Percentiles rank a stretch among this genome's conserved stretches.
Evolutionary conservation across 2,888 invertebrate species (phyloP).

Genomic region (Caenorhabditis sp.): DNA sequence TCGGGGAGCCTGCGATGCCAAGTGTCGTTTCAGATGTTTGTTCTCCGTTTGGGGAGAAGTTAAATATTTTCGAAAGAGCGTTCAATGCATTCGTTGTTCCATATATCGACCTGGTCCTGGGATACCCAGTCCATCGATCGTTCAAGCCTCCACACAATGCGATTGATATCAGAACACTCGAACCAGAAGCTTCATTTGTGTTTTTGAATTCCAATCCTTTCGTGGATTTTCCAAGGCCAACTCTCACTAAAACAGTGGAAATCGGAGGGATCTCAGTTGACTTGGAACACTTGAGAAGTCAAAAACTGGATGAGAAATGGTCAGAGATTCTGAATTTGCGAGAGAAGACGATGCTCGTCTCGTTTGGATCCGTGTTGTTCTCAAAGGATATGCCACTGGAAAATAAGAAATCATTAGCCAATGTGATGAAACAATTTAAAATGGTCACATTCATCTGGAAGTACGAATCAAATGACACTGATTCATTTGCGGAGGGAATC

Average conservation of each 20-base stretch:
- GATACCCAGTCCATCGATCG: constrained; percentile 18
- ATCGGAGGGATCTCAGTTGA: constrained; percentile 52
- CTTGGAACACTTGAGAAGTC: constrained; percentile 12
- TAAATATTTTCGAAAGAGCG: constrained; percentile 23
- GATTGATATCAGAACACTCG: constrained; percentile 23
- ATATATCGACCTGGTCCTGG: not conserved
- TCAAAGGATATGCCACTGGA: constrained; percentile 48
- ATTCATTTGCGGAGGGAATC: constrained; percentile 46
- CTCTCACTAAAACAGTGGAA: constrained; percentile 50
- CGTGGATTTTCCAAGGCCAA: constrained; percentile 66
- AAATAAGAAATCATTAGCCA: constrained; percentile 47
- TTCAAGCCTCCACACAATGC: constrained; percentile 17
- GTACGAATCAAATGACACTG: constrained; percentile 65
- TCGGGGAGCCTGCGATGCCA: constrained; percentile 49
- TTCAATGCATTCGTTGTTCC: constrained; percentile 31
- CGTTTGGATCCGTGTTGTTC: constrained; percentile 56
- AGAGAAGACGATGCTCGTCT: constrained; percentile 44
- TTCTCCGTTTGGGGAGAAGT: constrained; percentile 28
- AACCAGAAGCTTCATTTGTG: constrained; percentile 30
- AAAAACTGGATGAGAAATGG: constrained; percentile 38
- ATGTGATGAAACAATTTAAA: constrained; percentile 49
- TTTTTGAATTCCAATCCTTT: constrained; percentile 62
- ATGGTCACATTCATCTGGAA: constrained; percentile 74
- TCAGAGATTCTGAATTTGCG: constrained; percentile 33
- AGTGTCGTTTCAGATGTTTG: constrained; percentile 33